Evolutionary conservation across 2,888 invertebrate species (phyloP), one percentile per base, ranked within the genome.

Genomic region (Oxycera nigricornis): DNA sequence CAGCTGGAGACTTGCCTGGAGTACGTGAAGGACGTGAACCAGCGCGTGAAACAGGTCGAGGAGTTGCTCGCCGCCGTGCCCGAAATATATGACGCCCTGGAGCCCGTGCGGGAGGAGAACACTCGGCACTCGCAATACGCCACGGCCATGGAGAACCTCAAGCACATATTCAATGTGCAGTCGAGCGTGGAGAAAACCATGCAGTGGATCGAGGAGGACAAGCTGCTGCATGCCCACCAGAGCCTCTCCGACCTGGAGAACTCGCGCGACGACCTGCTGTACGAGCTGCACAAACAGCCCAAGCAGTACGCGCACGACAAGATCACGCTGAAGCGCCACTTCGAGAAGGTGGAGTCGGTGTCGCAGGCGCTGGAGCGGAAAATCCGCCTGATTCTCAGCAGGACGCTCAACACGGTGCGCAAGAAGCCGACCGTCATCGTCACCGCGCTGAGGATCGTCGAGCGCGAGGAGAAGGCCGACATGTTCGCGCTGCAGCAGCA

Each of bases 151-250:
- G 98, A 99, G 82, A 99, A 99, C 83, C 87, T 99, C 30, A 98
- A 97, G 83, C 97, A 98, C 82, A 97, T 99, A 77, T 98, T 98
- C 81, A 97, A 96, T 57, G 97, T 98, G 0, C 97, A 97, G 9
- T 96, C 97, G 81, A 97, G 96, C 86, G 95, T 98, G 0, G 93
- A 95, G 73, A 96, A 95, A 84, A 97, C 98, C 0, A 93, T 95
- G 82, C 92, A 94, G 73, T 92, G 95, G 88, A 98, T 99, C 75
- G 94, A 92, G 77, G 97, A 98, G 79, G 97, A 97, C 59, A 97
- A 98, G 83, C 87, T 98, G 6, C 85, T 99, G 1, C 94, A 96
- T 83, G 97, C 98, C 4, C 98, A 98, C 87, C 96, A 85, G 89
- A 96, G 96, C 82, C 87, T 99, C 41, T 93, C 95, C 82, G 98